A percentile compares a stretch with the other conserved stretches of the same genome.
Conservation (phyloP, 1,140 invertebrate species). For the Bombus cullumanus region DNA sequence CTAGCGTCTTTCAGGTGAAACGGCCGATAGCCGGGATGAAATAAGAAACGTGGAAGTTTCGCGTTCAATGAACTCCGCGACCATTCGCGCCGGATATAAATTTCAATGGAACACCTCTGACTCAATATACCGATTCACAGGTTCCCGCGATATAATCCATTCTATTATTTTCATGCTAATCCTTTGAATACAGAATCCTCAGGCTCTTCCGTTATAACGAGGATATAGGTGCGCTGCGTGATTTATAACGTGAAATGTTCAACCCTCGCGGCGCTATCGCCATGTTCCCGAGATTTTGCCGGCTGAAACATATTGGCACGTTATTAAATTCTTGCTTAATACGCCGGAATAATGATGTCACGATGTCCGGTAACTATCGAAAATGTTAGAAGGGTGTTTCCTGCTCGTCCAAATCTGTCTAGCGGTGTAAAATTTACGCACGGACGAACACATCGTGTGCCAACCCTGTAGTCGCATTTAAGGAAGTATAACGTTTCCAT, state of each 20-base stretch:
- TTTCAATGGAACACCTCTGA: conserved; percentile 14
- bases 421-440: conserved; percentile 25
- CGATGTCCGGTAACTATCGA: conserved; percentile 19
- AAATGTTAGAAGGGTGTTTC: background rate
- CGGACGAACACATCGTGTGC: background rate
- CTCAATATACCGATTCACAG: background rate
- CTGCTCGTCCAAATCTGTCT: background rate
- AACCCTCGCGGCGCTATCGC: conserved; percentile 15
- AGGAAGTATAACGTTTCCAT: no score
- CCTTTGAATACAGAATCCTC: background rate
- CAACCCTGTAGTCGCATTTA: no score
- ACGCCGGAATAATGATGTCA: conserved; percentile 68
- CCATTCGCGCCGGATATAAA: background rate
- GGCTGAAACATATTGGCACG: conserved; percentile 72
- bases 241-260: conserved; percentile 62
- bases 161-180: conserved; percentile 17
- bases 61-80: background rate
- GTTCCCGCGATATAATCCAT: background rate
- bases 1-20: conserved; percentile 12
- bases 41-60: no score
- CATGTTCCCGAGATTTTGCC: conserved; percentile 36
- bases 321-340: conserved; percentile 78
- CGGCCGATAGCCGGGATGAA: background rate
- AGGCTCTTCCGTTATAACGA: background rate
- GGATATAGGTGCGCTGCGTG: conserved; percentile 25